These are phyloP conservation scores for Arion vulgaris DNA, from an alignment of 1,140 invertebrate species.

Conservation along the genomic window DNA sequence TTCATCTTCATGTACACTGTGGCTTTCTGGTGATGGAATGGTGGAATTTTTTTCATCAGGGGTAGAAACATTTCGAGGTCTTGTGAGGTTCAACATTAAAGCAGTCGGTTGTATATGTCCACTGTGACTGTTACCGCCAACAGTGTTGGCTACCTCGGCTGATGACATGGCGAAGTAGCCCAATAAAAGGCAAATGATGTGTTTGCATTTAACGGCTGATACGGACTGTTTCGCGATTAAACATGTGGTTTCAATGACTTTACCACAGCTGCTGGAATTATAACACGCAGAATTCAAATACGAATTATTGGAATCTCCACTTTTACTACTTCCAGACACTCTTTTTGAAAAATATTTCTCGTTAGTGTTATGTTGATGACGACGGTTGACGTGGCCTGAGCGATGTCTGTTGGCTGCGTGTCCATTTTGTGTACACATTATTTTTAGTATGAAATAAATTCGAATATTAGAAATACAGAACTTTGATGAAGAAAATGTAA, in stretches of 20 bases:
- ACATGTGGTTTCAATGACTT: not conserved
- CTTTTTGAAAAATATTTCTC: not conserved
- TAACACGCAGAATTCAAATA: not conserved
- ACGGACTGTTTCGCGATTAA: not conserved
- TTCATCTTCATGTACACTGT: not conserved
- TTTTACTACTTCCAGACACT: not conserved
- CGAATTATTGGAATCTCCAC: not conserved
- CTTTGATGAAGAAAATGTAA: not conserved
- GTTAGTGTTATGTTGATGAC: not conserved
- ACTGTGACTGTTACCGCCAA: no score
- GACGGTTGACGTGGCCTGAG: not conserved
- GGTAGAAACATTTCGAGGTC: not conserved
- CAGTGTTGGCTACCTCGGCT: not conserved
- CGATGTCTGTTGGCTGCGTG: not conserved
- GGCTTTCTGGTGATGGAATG: not conserved
- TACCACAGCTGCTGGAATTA: not conserved
- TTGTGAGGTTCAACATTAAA: not conserved
- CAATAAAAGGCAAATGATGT: not conserved
- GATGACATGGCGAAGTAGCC: not conserved
- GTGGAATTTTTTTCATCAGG: not conserved
- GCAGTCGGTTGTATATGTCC: not conserved
- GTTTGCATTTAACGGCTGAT: not conserved
- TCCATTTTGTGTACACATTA: not conserved
- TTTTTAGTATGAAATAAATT: not conserved
- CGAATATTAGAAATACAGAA: not conserved